Percentiles rank a stretch among this genome's conserved stretches.
Conservation (phyloP, 92 coral and sea anemone genomes). For the Epizoanthus illoricatus region DNA sequence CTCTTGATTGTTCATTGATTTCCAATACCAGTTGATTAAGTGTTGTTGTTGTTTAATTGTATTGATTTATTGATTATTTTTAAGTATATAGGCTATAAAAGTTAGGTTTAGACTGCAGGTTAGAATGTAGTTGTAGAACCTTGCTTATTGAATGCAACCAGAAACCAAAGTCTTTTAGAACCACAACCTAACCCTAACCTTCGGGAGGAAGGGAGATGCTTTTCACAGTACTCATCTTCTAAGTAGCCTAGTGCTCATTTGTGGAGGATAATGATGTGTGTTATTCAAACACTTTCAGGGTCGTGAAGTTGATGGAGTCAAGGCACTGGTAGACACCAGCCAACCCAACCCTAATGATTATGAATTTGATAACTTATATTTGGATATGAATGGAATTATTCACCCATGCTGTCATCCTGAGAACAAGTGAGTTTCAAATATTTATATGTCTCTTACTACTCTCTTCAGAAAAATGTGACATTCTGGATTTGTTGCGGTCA, state of each 20-base stretch:
- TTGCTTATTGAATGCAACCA: too few relatives aligned
- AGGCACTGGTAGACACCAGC: constrained; percentile 83
- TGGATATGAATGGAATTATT: constrained; percentile 99
- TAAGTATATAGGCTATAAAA: not conserved
- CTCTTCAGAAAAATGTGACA: not conserved
- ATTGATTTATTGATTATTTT: not conserved
- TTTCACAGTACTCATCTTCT: too few relatives aligned
- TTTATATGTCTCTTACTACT: not conserved
- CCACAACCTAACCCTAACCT: too few relatives aligned
- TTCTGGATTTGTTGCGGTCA: not conserved
- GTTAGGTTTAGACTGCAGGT: not conserved
- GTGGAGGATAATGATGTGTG: not conserved
- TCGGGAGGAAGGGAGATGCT: too few relatives aligned
- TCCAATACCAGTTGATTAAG: not conserved
- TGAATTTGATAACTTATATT: constrained; percentile 96
- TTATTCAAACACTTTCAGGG: constrained; percentile 40
- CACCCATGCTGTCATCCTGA: constrained; percentile 99
- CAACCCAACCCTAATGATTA: constrained; percentile 92
- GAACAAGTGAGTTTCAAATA: constrained; percentile 70
- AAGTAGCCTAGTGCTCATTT: not conserved
- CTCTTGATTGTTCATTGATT: not conserved
- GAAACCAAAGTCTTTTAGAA: too few relatives aligned
- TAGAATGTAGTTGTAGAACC: too few relatives aligned
- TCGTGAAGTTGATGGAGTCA: constrained; percentile 90
- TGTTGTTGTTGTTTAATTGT: not conserved